A percentile compares a stretch with the other conserved stretches of the same genome.
Evolutionary conservation across 2,888 invertebrate genomes (phyloP).

Genomic region (Furcula furcula): DNA sequence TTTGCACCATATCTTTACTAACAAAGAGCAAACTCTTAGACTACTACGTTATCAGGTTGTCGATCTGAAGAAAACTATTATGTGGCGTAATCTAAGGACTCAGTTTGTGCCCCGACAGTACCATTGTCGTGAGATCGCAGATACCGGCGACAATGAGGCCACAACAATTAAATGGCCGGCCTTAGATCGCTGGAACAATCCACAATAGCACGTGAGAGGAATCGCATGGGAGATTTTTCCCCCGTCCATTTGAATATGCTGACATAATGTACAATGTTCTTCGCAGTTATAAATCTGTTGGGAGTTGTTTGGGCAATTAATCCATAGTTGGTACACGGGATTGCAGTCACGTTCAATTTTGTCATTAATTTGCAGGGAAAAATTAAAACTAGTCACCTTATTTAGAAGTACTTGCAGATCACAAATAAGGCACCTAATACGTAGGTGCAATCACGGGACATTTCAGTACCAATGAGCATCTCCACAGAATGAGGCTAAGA

Average conservation of each 20-base stretch:
- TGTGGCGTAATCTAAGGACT: slow-evolving; percentile 20
- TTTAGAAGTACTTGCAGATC: too few relatives aligned
- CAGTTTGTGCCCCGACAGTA: slow-evolving; percentile 16
- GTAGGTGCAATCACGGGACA: too few relatives aligned
- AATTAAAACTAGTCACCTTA: too few relatives aligned
- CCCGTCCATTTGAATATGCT: slow-evolving; percentile 41
- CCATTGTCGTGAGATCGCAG: slow-evolving; percentile 61
- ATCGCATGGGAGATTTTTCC: slow-evolving; percentile 66
- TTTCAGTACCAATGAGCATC: too few relatives aligned
- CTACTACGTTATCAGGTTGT: too few relatives aligned
- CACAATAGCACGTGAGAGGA: slow-evolving; percentile 75
- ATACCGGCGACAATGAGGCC: slow-evolving; percentile 66
- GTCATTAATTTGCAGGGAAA: too few relatives aligned
- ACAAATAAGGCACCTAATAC: too few relatives aligned
- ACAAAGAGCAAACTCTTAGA: too few relatives aligned
- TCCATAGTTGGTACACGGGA: slow-evolving; percentile 22
- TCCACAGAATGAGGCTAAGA: too few relatives aligned
- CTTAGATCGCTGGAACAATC: slow-evolving; percentile 61
- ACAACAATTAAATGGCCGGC: slow-evolving; percentile 65
- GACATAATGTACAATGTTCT: slow-evolving; percentile 25
- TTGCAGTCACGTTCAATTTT: too few relatives aligned
- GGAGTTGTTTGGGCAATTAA: slow-evolving; percentile 36
- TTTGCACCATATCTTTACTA: too few relatives aligned
- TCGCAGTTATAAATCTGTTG: slow-evolving; percentile 36
- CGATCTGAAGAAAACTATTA: too few relatives aligned